phyloP scores from a whole-genome alignment of 1,140 invertebrate species.

The Coelopa frigida region DNA sequence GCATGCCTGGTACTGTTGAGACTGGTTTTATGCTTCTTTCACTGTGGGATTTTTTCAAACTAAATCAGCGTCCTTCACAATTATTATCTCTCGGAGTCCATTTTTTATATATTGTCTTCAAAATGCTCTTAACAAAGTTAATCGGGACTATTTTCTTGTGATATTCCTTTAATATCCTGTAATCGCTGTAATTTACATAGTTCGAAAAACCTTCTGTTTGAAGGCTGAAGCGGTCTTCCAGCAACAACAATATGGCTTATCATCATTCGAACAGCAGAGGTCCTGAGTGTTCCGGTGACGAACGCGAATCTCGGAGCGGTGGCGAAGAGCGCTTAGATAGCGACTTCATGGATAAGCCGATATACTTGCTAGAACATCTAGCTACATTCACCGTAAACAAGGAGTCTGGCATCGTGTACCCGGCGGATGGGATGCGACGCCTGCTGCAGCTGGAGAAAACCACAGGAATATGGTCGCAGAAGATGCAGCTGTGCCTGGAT shows the following conservation, averaged over 20 bases:
- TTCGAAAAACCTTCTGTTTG: too few relatives aligned
- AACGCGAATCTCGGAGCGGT: constrained; percentile 27
- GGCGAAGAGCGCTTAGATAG: constrained; percentile 33
- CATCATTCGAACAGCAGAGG: constrained; percentile 5
- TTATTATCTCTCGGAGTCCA: too few relatives aligned
- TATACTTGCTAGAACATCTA: constrained; percentile 91
- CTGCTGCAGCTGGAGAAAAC: constrained; percentile 94
- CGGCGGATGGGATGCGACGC: constrained; percentile 90
- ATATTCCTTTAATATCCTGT: too few relatives aligned
- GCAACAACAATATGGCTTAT: constrained; percentile 13
- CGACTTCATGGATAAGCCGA: constrained; percentile 55
- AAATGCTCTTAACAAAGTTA: too few relatives aligned
- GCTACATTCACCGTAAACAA: constrained; percentile 93
- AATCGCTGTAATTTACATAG: too few relatives aligned
- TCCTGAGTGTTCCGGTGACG: constrained; percentile 36
- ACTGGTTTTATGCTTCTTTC: too few relatives aligned
- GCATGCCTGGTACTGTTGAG: too few relatives aligned
- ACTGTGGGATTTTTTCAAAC: too few relatives aligned
- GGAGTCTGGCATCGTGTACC: constrained; percentile 78
- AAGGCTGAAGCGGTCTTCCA: too few relatives aligned
- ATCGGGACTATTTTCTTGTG: too few relatives aligned
- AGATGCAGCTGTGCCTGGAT: constrained; percentile 88
- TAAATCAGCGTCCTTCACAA: too few relatives aligned
- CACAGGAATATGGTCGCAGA: constrained; percentile 94
- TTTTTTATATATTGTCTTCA: too few relatives aligned